A percentile compares a stretch with the other conserved stretches of the same genome.
These are phyloP conservation scores for Alexandromys fortis DNA, from an alignment of 2,113 vertebrate species.

Conservation along the genomic window DNA sequence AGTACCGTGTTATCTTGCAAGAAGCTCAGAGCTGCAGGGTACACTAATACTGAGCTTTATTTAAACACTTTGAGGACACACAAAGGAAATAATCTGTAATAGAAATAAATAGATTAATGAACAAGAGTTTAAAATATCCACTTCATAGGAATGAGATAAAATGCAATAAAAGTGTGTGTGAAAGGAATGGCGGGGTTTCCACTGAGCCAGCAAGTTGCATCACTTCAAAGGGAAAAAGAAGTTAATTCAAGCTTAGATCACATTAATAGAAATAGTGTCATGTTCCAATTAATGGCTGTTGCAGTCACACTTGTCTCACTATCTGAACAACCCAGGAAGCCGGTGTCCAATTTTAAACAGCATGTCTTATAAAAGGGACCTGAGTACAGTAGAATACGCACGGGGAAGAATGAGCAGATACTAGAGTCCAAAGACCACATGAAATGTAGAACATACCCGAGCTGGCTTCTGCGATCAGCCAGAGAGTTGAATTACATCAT, in stretches of 20 bases:
- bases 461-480: not conserved
- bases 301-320: not conserved
- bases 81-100: conserved; percentile 41
- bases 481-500: not conserved
- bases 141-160: not conserved
- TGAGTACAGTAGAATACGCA: not conserved
- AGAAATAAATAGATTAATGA: conserved; percentile 51
- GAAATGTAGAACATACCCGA: not conserved
- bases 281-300: not conserved
- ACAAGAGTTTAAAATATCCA: not conserved
- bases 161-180: not conserved
- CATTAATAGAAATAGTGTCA: not conserved
- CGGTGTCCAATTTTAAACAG: not conserved
- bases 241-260: conserved; percentile 28
- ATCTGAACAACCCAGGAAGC: conserved; percentile 20
- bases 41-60: not conserved
- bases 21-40: not conserved
- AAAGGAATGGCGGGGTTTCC: conserved; percentile 32
- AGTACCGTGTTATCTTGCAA: not conserved
- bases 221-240: not conserved
- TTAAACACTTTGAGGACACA: conserved; percentile 22
- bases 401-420: not conserved
- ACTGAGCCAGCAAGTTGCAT: not conserved
- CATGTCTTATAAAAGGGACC: not conserved
- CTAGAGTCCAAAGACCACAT: not conserved